Evolutionary conservation across 2,113 vertebrate species (phyloP).

Genomic region (Spea bombifrons): DNA sequence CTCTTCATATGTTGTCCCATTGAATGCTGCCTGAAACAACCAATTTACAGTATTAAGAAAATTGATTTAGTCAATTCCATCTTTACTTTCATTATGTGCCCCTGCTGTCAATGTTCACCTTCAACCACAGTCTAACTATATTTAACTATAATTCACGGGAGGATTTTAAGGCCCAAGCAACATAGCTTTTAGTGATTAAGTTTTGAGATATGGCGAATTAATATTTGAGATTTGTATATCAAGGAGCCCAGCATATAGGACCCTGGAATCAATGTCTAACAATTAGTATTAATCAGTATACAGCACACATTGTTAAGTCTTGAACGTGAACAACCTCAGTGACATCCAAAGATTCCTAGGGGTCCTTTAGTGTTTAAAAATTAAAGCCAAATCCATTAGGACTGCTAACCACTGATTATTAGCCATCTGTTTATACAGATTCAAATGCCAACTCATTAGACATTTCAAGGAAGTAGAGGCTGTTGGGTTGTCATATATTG

Average conservation of each 20-base stretch:
- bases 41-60: not conserved
- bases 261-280: slow-evolving; percentile 9
- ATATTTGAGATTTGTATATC: slow-evolving; percentile 2
- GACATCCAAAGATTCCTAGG: slow-evolving; percentile 32
- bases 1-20: no score
- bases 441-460: slow-evolving; percentile 41
- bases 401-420: slow-evolving; percentile 40
- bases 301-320: slow-evolving; percentile 8
- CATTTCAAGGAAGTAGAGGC: not conserved
- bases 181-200: not conserved
- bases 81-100: not conserved
- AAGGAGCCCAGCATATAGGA: slow-evolving; percentile 2
- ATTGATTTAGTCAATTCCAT: not conserved
- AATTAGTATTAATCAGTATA: slow-evolving; percentile 4
- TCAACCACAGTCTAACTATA: not conserved
- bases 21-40: no score
- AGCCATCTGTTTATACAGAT: slow-evolving; percentile 43
- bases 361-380: slow-evolving; percentile 22
- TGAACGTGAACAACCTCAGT: slow-evolving; percentile 15
- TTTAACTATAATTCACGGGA: not conserved
- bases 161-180: not conserved
- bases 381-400: slow-evolving; percentile 39
- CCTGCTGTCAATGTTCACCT: not conserved
- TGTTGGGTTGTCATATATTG: slow-evolving; percentile 17
- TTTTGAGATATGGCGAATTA: slow-evolving; percentile 1